A percentile compares a stretch with the other conserved stretches of the same genome.
These are phyloP conservation scores for Phortica variegata DNA, from an alignment of 1,140 invertebrate species.

Conservation along the genomic window DNA sequence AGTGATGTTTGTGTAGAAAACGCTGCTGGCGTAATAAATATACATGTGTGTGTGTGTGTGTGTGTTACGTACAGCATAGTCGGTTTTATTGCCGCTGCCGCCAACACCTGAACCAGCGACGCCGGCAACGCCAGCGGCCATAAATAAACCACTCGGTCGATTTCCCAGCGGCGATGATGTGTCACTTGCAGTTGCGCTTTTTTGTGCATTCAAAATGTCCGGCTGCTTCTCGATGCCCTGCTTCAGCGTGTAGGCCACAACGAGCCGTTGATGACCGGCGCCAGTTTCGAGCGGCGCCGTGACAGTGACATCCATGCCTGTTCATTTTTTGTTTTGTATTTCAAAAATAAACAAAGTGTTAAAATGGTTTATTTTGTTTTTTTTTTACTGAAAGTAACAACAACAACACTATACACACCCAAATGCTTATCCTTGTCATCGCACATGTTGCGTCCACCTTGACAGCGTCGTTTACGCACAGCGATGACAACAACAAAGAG, in stretches of 20 bases:
- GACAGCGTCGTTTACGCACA: constrained; percentile 56
- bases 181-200: constrained; percentile 53
- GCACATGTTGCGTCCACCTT: constrained; percentile 44
- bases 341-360: constrained; percentile 4
- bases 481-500: constrained; percentile 65
- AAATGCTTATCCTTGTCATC: constrained; percentile 61
- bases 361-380: not conserved
- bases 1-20: constrained; percentile 33
- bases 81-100: constrained; percentile 33
- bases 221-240: constrained; percentile 58
- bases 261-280: constrained; percentile 63
- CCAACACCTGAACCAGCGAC: constrained; percentile 8
- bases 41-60: not conserved
- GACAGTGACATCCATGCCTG: constrained; percentile 58
- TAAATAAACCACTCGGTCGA: constrained; percentile 52
- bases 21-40: not conserved
- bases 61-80: constrained; percentile 3
- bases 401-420: constrained; percentile 51
- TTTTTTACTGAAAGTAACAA: not conserved
- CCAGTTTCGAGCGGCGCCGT: constrained; percentile 61
- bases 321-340: no score
- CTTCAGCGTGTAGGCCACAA: constrained; percentile 64
- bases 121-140: constrained; percentile 19
- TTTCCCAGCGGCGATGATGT: constrained; percentile 53
- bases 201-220: constrained; percentile 58